These are phyloP conservation scores for Theodoxus fluviatilis DNA, from an alignment of 2,888 invertebrate species.

Conservation along the genomic window DNA sequence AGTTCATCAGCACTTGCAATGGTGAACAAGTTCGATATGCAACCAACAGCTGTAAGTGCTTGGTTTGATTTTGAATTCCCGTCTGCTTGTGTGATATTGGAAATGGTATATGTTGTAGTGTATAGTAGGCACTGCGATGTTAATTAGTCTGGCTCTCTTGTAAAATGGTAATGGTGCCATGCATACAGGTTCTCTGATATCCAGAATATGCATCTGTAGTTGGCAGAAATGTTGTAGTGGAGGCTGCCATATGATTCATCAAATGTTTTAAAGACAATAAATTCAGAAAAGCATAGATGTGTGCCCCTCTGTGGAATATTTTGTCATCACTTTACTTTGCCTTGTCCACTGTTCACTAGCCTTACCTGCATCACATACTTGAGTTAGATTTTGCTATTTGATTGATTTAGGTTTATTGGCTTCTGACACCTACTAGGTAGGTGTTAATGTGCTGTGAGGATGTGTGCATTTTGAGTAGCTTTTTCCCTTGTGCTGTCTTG, in stretches of 20 bases:
- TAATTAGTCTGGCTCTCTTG: slow-evolving; percentile 3
- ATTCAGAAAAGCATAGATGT: no score
- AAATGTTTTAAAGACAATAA: no score
- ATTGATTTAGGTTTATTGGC: neutral
- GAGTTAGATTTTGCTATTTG: neutral
- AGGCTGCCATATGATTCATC: no score
- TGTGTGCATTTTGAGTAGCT: neutral
- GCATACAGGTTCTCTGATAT: no score
- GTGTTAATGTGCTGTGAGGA: neutral
- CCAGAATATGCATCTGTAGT: no score
- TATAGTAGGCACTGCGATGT: no score
- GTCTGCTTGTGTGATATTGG: neutral
- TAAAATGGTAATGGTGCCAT: no score
- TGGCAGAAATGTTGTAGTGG: no score
- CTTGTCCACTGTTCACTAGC: neutral
- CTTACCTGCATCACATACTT: neutral
- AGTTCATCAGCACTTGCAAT: slow-evolving; percentile 86
- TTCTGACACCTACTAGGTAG: neutral
- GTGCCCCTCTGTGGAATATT: no score
- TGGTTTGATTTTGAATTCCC: neutral
- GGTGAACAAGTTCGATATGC: slow-evolving; percentile 88
- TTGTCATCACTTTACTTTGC: neutral
- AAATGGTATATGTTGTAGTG: no score
- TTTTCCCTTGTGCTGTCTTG: slow-evolving; percentile 41
- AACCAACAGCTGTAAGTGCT: slow-evolving; percentile 81